Evolutionary conservation across 1,140 invertebrate species (phyloP), one percentile per base, ranked within the genome.

Genomic region (Papilio polytes): DNA sequence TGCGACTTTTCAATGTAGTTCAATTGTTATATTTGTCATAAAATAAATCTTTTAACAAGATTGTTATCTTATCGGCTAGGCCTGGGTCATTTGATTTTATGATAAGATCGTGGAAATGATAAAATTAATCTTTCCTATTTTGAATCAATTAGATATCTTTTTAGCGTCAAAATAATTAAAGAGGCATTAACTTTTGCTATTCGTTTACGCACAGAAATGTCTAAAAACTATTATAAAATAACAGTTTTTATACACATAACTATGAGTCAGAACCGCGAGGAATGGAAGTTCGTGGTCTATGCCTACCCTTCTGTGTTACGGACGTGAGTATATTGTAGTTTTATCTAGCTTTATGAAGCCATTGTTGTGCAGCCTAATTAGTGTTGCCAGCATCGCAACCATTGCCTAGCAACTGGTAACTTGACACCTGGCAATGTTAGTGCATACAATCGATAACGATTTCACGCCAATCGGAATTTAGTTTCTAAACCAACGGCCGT

Each of bases 321-420:
- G 51, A 15, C 51, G 13, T 51, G 13, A 51, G 46, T 48, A 13
- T 13, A 13, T 12, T 48, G 10, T 15, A n/a, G 18, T n/a, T n/a
- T 6, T 56, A 6, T n/a, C 53, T 56, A 66, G 70, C 12, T 48
- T 46, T 74, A 74, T 53, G 73, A 74, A 74, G 46, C 73, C 73
- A 46, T 51, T 74, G 73, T 51, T 74, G 46, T 74, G 73, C 73
- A 74, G 41, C 15, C 36, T n/a, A 74, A 74, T 48, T 78, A 78
- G 22, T 48, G 53, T 46, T 36, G 53, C 70, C n/a, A 74, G 46
- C 51, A 18, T 59, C 56, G 79, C 59, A 82, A 82, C 53, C 74
- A 82, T 82, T 78, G 73, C 84, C 86, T 83, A 80, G 85, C 83
- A 82, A 66, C 63, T 46, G 83, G 85, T 83, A 87, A 88, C 85